phyloP scores from a whole-genome alignment of 2,888 invertebrate species.

The Drosophila multiciliata region DNA sequence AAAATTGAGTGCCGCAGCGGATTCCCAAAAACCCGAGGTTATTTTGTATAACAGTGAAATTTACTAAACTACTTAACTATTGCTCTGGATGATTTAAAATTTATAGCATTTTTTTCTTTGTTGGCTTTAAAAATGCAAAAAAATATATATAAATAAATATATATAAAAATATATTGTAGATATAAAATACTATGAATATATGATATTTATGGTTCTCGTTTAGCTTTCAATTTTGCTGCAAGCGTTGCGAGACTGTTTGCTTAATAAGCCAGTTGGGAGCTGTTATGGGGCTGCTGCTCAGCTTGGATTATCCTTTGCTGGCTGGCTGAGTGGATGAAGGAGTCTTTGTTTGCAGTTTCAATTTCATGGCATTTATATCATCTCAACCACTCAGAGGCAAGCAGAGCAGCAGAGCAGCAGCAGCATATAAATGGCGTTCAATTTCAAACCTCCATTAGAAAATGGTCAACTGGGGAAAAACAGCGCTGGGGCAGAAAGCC shows the following conservation, averaged over 20 bases:
- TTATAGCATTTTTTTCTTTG: background rate
- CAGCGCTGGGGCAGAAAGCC: conserved; percentile 4
- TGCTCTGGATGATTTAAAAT: background rate
- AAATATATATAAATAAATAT: background rate
- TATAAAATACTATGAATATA: background rate
- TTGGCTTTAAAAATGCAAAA: background rate
- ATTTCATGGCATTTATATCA: conserved; percentile 62
- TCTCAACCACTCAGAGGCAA: conserved; percentile 25
- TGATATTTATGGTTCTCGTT: background rate
- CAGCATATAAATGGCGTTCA: conserved; percentile 69
- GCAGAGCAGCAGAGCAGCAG: conserved; percentile 45
- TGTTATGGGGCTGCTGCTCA: conserved; percentile 44
- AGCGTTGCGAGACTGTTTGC: conserved; percentile 33
- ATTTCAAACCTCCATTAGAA: conserved; percentile 55
- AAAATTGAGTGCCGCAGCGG: background rate
- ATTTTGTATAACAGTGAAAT: background rate
- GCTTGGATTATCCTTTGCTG: conserved; percentile 25
- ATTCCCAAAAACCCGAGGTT: background rate
- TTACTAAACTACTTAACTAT: background rate
- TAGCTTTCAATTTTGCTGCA: conserved; percentile 1
- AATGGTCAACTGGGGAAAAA: conserved; percentile 30
- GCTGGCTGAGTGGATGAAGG: conserved; percentile 15
- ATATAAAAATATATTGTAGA: background rate
- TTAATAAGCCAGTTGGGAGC: conserved; percentile 64
- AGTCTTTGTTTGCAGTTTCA: conserved; percentile 62